Conservation (phyloP, 2,113 vertebrate genomes). For the Urocolius indicus region DNA sequence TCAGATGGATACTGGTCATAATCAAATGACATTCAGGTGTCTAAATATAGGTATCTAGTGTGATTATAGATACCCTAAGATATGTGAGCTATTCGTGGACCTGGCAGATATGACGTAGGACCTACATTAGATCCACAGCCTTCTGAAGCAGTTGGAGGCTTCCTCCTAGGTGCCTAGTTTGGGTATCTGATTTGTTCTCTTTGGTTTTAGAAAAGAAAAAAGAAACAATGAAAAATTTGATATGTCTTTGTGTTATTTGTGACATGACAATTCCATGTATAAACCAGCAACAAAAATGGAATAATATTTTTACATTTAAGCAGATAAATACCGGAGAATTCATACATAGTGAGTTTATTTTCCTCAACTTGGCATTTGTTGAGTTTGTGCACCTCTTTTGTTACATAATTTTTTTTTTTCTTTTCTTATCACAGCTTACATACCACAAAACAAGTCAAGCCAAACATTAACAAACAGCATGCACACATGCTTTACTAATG, state of each 20-base stretch:
- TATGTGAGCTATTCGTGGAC: neutral
- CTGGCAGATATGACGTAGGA: neutral
- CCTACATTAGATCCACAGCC: neutral
- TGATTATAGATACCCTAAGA: neutral
- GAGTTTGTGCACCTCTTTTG: neutral
- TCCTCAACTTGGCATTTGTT: neutral
- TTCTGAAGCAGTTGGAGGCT: neutral
- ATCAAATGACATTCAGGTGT: neutral
- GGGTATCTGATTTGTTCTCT: neutral
- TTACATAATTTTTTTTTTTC: neutral
- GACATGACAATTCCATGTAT: fast-evolving
- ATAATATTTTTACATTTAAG: neutral
- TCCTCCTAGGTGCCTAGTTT: neutral
- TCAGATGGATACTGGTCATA: neutral
- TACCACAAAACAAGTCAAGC: neutral
- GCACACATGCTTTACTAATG: neutral
- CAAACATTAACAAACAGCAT: neutral
- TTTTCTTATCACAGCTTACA: neutral
- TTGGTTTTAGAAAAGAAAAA: neutral
- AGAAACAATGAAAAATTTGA: neutral
- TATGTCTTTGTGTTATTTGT: neutral
- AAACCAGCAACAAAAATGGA: neutral
- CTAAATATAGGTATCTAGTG: neutral
- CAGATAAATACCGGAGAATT: neutral
- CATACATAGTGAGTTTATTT: neutral